Evolutionary conservation across 1,140 invertebrate species (phyloP).

Genomic region (Zaprionus ornatus): DNA sequence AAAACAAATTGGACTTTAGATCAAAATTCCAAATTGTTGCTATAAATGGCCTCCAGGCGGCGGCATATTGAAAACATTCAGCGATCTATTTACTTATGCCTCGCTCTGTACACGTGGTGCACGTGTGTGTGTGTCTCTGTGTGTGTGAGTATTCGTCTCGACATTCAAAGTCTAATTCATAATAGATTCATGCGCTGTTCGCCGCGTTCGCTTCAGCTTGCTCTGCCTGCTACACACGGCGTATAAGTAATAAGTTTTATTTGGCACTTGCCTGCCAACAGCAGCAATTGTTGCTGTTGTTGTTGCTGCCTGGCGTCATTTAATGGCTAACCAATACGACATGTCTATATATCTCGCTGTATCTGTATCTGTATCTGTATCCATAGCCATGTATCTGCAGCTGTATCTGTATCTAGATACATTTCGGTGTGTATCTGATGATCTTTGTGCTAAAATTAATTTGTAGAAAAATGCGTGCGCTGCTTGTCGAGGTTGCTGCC

Average conservation of each 20-base stretch:
- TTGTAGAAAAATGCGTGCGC: slow-evolving; percentile 78
- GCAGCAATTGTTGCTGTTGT: slow-evolving; percentile 32
- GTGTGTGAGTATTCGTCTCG: slow-evolving; percentile 30
- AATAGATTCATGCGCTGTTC: slow-evolving; percentile 72
- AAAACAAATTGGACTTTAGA: slow-evolving; percentile 34
- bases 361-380: slow-evolving; percentile 54
- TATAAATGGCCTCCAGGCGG: slow-evolving; percentile 68
- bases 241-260: slow-evolving; percentile 82
- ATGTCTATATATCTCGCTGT: slow-evolving; percentile 61
- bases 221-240: slow-evolving; percentile 57
- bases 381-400: slow-evolving; percentile 22
- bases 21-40: slow-evolving; percentile 52
- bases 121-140: slow-evolving; percentile 4
- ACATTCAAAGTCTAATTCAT: slow-evolving; percentile 79
- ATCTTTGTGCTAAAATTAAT: slow-evolving; percentile 80
- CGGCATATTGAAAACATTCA: slow-evolving; percentile 63
- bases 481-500: slow-evolving; percentile 31
- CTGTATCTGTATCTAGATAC: slow-evolving; percentile 66
- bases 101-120: slow-evolving; percentile 3
- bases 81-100: slow-evolving; percentile 72
- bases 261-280: slow-evolving; percentile 75
- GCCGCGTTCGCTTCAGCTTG: slow-evolving; percentile 1
- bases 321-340: slow-evolving; percentile 80
- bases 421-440: slow-evolving; percentile 74
- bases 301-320: slow-evolving; percentile 69